A percentile compares a stretch with the other conserved stretches of the same genome.
Evolutionary conservation across 2,797 vertebrate genomes (phyloP).

Genomic region (Oreonectes daqikongensis): DNA sequence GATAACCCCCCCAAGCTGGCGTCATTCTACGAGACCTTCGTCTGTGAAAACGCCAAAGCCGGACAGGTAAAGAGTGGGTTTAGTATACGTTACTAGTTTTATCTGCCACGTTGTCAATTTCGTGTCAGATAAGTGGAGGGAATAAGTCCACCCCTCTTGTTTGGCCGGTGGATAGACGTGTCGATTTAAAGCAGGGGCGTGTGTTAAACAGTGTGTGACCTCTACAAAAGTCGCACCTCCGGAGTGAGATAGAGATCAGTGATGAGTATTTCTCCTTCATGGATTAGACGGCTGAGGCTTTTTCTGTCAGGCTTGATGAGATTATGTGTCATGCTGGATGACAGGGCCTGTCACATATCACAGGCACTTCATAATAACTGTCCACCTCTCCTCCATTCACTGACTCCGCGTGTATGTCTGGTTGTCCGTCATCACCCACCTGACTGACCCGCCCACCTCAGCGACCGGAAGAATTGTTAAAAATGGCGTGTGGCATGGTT

Average conservation of each 20-base stretch:
- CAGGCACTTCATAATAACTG: conserved; percentile 58
- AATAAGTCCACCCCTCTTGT: conserved; percentile 34
- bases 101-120: conserved; percentile 44
- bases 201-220: conserved; percentile 52
- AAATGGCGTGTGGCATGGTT: conserved; percentile 7
- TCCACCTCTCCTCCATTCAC: conserved; percentile 49
- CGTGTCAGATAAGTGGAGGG: conserved; percentile 38
- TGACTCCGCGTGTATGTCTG: conserved; percentile 42
- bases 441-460: conserved; percentile 45
- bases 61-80: conserved; percentile 82
- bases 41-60: conserved; percentile 91
- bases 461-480: conserved; percentile 5
- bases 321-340: conserved; percentile 63
- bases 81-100: conserved; percentile 26
- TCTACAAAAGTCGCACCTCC: conserved; percentile 43
- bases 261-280: conserved; percentile 55
- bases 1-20: conserved; percentile 92
- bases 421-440: conserved; percentile 52
- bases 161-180: conserved; percentile 19
- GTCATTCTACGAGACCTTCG: conserved; percentile 87
- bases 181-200: conserved; percentile 49
- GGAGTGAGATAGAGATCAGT: conserved; percentile 56
- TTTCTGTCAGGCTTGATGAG: conserved; percentile 62
- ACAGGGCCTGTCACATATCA: conserved; percentile 65
- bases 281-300: conserved; percentile 60